Percentiles rank a stretch among this genome's conserved stretches.
Conservation (phyloP, 2,797 vertebrate genomes). For the Florisuga fusca region DNA sequence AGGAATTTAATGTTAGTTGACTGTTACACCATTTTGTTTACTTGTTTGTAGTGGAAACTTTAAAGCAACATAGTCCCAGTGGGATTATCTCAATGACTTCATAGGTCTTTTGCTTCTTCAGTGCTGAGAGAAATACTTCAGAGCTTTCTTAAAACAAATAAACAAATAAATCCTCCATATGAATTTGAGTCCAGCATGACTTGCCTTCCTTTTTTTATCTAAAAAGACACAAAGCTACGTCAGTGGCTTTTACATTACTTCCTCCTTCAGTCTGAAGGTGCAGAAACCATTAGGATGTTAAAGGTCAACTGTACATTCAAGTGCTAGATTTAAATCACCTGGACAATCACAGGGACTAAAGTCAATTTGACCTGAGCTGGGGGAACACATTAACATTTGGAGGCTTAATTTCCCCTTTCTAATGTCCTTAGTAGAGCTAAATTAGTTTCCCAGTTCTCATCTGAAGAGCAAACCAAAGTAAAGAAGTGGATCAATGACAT, state of each 20-base stretch:
- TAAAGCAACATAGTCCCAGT: background rate
- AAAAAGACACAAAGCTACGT: background rate
- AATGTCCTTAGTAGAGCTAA: background rate
- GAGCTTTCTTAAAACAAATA: slow-evolving; percentile 9
- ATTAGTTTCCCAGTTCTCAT: background rate
- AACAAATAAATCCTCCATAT: background rate
- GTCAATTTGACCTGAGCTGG: background rate
- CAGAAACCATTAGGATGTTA: background rate
- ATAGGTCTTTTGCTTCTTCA: background rate
- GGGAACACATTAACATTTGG: background rate
- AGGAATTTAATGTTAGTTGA: background rate
- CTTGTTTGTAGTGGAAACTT: background rate
- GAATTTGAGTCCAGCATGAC: background rate
- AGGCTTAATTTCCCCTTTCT: background rate
- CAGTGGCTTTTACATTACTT: background rate
- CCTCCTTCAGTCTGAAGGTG: background rate
- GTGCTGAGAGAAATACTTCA: background rate
- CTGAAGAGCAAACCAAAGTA: background rate
- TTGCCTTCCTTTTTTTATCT: background rate
- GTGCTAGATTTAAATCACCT: background rate
- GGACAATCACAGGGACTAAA: background rate
- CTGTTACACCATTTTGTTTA: background rate
- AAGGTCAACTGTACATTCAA: background rate
- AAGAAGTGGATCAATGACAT: background rate
- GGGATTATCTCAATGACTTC: background rate